Percentiles rank a stretch among this genome's conserved stretches.
These are phyloP conservation scores for Aquatica leii DNA, from an alignment of 2,888 invertebrate species.

Conservation along the genomic window DNA sequence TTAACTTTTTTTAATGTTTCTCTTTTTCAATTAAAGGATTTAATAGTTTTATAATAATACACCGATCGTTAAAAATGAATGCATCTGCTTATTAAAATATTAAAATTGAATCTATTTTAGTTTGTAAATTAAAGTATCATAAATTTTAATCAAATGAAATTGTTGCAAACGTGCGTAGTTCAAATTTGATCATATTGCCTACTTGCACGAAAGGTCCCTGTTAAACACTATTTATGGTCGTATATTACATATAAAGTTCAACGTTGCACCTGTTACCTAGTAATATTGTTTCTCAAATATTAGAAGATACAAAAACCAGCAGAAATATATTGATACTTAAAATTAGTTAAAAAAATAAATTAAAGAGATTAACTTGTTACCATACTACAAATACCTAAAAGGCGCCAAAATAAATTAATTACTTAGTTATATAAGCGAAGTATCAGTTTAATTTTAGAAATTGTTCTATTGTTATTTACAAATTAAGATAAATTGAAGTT, in stretches of 20 bases:
- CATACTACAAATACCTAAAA: not conserved
- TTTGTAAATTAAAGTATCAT: too few species aligned
- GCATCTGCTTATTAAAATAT: too few species aligned
- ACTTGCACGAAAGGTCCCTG: constrained; percentile 10
- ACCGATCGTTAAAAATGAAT: too few species aligned
- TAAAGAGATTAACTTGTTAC: not conserved
- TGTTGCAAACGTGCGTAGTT: not conserved
- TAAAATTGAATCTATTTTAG: too few species aligned
- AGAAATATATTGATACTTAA: not conserved
- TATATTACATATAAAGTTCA: constrained; percentile 22
- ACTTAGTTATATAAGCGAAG: constrained; percentile 2
- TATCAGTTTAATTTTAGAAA: constrained; percentile 5
- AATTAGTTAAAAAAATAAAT: too few species aligned
- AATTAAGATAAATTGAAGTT: constrained; percentile 17
- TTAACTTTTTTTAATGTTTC: too few species aligned
- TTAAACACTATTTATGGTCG: constrained; percentile 19
- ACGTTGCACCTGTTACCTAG: constrained; percentile 23
- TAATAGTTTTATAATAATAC: too few species aligned
- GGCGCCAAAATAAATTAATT: constrained; percentile 13
- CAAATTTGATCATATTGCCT: constrained; percentile 7
- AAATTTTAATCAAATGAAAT: constrained; percentile 2
- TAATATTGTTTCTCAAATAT: constrained; percentile 18
- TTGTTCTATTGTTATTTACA: constrained; percentile 12
- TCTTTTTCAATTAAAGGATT: too few species aligned
- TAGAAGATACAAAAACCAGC: not conserved